These are phyloP conservation scores for pig (Sus scrofa) DNA, from an alignment of 2,113 vertebrate genomes.

Conservation along the genomic window DNA sequence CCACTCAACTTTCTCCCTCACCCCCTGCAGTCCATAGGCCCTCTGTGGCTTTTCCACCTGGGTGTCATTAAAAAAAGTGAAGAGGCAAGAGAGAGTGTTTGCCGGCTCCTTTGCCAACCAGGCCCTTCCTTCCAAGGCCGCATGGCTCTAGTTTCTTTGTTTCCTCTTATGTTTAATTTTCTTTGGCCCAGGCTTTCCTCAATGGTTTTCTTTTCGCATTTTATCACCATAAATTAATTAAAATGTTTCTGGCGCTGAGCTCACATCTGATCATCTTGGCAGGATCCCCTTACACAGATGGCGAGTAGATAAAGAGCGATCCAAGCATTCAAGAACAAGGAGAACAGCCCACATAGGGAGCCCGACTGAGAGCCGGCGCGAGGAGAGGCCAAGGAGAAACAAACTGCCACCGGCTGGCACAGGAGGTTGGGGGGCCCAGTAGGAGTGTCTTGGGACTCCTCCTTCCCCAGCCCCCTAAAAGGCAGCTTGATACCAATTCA, in stretches of 20 bases:
- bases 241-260: slow-evolving; percentile 77
- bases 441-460: neutral
- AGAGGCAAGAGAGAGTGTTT: slow-evolving; percentile 11
- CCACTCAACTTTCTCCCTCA: neutral
- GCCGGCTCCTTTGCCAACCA: slow-evolving; percentile 53
- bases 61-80: slow-evolving; percentile 42
- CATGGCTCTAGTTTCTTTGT: slow-evolving; percentile 75
- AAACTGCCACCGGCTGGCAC: slow-evolving; percentile 27
- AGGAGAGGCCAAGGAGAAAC: neutral
- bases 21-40: neutral
- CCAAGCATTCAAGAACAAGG: slow-evolving; percentile 75
- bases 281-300: slow-evolving; percentile 79
- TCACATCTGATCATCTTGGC: slow-evolving; percentile 79
- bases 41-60: slow-evolving; percentile 52
- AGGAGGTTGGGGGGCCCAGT: neutral
- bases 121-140: slow-evolving; percentile 74
- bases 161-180: slow-evolving; percentile 80
- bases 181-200: slow-evolving; percentile 78
- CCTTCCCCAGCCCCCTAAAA: neutral
- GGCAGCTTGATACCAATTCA: neutral
- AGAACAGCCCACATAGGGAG: slow-evolving; percentile 72
- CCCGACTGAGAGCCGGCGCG: neutral
- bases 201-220: slow-evolving; percentile 81
- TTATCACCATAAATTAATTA: slow-evolving; percentile 84
- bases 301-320: slow-evolving; percentile 68